phyloP scores from a whole-genome alignment of 2,113 vertebrate genomes.

The Tetraodon nigroviridis region DNA sequence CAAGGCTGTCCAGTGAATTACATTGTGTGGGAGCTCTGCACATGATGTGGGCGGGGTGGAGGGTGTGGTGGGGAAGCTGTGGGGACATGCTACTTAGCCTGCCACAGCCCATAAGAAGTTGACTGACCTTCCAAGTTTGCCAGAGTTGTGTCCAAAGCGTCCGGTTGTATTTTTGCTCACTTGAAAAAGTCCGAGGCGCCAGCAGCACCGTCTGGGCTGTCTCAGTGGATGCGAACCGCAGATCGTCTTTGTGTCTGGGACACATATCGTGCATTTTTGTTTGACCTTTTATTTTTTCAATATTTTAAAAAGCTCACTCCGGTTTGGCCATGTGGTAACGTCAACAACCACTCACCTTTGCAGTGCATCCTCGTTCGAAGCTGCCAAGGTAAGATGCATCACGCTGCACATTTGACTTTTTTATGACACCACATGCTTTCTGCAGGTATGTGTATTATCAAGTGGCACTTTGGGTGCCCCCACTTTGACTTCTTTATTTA shows the following conservation, averaged over 20 bases:
- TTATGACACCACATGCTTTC: slow-evolving; percentile 12
- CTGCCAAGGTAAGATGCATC: slow-evolving; percentile 61
- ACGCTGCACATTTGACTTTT: slow-evolving; percentile 25
- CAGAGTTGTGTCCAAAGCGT: slow-evolving; percentile 26
- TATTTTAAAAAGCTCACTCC: slow-evolving; percentile 24
- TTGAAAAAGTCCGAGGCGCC: slow-evolving; percentile 24
- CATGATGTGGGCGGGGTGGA: slow-evolving; percentile 59
- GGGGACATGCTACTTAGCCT: slow-evolving; percentile 47
- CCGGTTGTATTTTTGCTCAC: slow-evolving; percentile 37
- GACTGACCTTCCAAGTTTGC: slow-evolving; percentile 39
- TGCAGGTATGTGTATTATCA: slow-evolving; percentile 33
- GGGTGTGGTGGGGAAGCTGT: slow-evolving; percentile 51
- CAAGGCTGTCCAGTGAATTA: slow-evolving; percentile 14
- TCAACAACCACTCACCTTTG: slow-evolving; percentile 29
- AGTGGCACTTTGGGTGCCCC: slow-evolving; percentile 35
- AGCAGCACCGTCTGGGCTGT: slow-evolving; percentile 29
- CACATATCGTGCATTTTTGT: slow-evolving; percentile 29
- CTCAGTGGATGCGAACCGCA: slow-evolving; percentile 31
- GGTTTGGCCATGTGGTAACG: slow-evolving; percentile 38
- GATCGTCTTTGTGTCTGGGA: slow-evolving; percentile 27
- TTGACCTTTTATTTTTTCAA: slow-evolving; percentile 12
- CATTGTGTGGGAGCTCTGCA: slow-evolving; percentile 38
- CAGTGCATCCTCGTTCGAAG: slow-evolving; percentile 31
- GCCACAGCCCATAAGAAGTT: slow-evolving; percentile 62
- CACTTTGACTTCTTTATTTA: slow-evolving; percentile 53